These are phyloP conservation scores for Clanis bilineata DNA, from an alignment of 2,888 invertebrate genomes.

Conservation along the genomic window DNA sequence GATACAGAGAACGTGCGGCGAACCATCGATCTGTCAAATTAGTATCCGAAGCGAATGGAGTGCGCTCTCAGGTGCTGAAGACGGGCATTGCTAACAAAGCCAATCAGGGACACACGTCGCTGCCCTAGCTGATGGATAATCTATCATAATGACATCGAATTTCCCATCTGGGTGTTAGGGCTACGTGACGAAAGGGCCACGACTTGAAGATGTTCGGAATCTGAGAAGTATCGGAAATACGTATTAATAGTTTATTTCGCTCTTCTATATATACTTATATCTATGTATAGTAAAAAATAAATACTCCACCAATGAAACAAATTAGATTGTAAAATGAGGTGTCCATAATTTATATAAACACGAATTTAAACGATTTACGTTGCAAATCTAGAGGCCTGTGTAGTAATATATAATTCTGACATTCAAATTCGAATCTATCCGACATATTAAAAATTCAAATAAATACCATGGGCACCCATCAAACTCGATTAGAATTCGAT, in stretches of 20 bases:
- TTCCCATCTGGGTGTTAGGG: constrained; percentile 63
- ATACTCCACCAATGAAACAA: too few species aligned
- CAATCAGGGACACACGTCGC: constrained; percentile 69
- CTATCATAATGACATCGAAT: constrained; percentile 79
- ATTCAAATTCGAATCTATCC: too few species aligned
- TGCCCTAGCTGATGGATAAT: constrained; percentile 69
- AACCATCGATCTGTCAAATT: constrained; percentile 80
- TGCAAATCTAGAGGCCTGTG: too few species aligned
- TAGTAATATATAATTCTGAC: too few species aligned
- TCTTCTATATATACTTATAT: neutral
- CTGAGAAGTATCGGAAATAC: neutral
- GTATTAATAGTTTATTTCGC: neutral
- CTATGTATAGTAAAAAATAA: neutral
- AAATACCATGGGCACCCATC: too few species aligned
- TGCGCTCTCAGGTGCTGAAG: constrained; percentile 67
- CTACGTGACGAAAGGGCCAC: constrained; percentile 49
- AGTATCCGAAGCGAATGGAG: constrained; percentile 56
- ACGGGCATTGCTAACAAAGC: constrained; percentile 74
- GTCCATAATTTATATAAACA: too few species aligned
- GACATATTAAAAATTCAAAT: too few species aligned
- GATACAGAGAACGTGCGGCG: constrained; percentile 38
- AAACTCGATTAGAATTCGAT: too few species aligned
- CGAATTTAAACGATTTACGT: too few species aligned
- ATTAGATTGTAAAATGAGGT: too few species aligned
- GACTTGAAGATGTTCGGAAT: neutral